A percentile compares a stretch with the other conserved stretches of the same genome.
These are phyloP conservation scores for Dryobota labecula DNA, from an alignment of 2,888 invertebrate species.

Conservation along the genomic window DNA sequence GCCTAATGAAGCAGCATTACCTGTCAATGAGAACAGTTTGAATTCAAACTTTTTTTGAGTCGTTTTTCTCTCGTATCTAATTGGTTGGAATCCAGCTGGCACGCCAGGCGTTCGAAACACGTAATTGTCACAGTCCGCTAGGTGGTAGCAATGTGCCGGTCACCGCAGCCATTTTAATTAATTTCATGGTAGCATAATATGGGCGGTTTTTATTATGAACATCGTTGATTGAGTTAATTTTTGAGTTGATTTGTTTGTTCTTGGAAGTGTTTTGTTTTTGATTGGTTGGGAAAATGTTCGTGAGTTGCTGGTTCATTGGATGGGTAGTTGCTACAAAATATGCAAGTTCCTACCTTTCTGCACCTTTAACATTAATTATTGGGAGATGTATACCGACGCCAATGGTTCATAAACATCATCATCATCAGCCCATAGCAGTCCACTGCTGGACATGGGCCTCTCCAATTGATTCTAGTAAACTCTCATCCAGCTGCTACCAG, in stretches of 20 bases:
- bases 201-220: constrained; percentile 65
- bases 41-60: constrained; percentile 48
- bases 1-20: constrained; percentile 58
- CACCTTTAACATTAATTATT: too few relatives aligned
- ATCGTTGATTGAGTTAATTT: constrained; percentile 71
- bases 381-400: too few relatives aligned
- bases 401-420: too few relatives aligned
- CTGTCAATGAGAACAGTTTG: constrained; percentile 54
- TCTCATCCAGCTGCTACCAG: too few relatives aligned
- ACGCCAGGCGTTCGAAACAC: constrained; percentile 72
- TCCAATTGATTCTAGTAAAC: too few relatives aligned
- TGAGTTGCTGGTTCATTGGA: neutral
- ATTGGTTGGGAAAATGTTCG: constrained; percentile 17
- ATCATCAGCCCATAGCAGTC: too few relatives aligned
- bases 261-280: constrained; percentile 10
- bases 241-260: constrained; percentile 44
- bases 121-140: constrained; percentile 78
- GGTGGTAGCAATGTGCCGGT: constrained; percentile 73
- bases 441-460: too few relatives aligned
- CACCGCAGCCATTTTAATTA: constrained; percentile 75
- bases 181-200: constrained; percentile 77
- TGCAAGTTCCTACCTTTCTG: too few relatives aligned
- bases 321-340: neutral
- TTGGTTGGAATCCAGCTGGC: constrained; percentile 69
- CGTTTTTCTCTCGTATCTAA: constrained; percentile 64